phyloP scores from a whole-genome alignment of 2,888 invertebrate genomes.

The Limenitis camilla region DNA sequence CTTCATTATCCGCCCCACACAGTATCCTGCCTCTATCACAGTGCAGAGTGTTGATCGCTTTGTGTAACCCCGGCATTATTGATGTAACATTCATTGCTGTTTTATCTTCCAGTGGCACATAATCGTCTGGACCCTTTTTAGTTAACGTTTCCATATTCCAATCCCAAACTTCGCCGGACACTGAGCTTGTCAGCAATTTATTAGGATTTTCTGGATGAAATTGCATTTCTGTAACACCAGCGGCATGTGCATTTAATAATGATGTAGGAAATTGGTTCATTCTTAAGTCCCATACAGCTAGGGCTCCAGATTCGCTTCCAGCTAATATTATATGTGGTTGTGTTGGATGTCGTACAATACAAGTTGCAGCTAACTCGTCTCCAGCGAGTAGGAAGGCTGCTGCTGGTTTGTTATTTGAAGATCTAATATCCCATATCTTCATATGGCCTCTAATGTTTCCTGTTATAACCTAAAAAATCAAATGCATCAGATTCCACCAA shows the following conservation, averaged over 20 bases:
- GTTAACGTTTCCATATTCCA: conserved; percentile 82
- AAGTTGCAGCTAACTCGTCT: conserved; percentile 82
- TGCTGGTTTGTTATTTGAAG: conserved; percentile 75
- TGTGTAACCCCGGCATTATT: conserved; percentile 82
- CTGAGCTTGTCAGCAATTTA: conserved; percentile 87
- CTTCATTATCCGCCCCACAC: conserved; percentile 92
- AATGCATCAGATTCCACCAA: background rate
- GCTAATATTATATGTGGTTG: conserved; percentile 89
- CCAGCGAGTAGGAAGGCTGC: conserved; percentile 84
- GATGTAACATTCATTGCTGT: conserved; percentile 81
- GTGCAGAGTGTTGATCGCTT: conserved; percentile 88
- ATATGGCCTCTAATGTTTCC: conserved; percentile 92
- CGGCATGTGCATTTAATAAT: conserved; percentile 83
- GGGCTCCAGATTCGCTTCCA: conserved; percentile 89
- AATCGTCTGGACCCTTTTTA: conserved; percentile 60
- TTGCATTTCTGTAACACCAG: conserved; percentile 86
- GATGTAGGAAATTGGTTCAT: conserved; percentile 89
- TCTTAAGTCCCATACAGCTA: conserved; percentile 93
- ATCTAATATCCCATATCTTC: conserved; percentile 90
- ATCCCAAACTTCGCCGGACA: conserved; percentile 90
- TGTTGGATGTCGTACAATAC: conserved; percentile 88
- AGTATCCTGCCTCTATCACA: conserved; percentile 82
- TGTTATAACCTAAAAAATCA: conserved; percentile 78
- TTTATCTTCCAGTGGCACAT: conserved; percentile 82
- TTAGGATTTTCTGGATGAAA: conserved; percentile 91